Conservation (phyloP, 2,888 invertebrate genomes). For the Scaptodrosophila latifasciaeformis region DNA sequence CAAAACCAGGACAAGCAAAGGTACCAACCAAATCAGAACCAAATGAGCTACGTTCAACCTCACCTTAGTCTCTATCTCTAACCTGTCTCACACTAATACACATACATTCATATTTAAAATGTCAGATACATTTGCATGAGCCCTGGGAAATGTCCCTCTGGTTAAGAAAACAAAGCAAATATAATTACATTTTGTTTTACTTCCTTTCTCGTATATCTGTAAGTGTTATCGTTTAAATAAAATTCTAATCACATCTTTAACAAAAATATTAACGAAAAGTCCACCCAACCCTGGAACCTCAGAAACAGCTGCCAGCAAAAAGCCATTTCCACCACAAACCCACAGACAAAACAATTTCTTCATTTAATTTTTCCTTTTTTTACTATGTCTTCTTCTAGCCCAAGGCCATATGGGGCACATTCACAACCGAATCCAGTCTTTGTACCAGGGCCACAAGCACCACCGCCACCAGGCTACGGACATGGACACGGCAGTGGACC, state of each 20-base stretch:
- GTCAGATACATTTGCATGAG: too few relatives aligned
- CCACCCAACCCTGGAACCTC: too few relatives aligned
- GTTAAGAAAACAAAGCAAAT: too few relatives aligned
- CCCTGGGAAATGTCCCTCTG: too few relatives aligned
- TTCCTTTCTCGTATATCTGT: too few relatives aligned
- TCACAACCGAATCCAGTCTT: conserved; percentile 66
- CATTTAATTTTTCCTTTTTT: conserved; percentile 3
- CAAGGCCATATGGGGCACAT: conserved; percentile 39
- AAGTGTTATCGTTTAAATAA: too few relatives aligned
- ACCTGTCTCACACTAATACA: conserved; percentile 11
- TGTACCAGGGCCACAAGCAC: conserved; percentile 32
- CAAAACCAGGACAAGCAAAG: conserved; percentile 69
- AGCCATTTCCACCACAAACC: neutral
- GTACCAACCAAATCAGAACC: conserved; percentile 45
- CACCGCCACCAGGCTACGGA: conserved; percentile 21
- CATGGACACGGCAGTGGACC: conserved; percentile 12
- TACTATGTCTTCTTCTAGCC: conserved; percentile 31
- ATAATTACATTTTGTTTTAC: too few relatives aligned
- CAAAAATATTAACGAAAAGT: neutral
- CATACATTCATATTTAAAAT: conserved; percentile 18
- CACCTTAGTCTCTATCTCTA: too few relatives aligned
- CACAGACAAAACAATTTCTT: neutral
- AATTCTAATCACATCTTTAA: neutral
- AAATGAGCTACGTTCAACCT: too few relatives aligned
- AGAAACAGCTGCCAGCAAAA: conserved; percentile 7